phyloP scores from a whole-genome alignment of 2,113 vertebrate species.

The Donacobius atricapilla region DNA sequence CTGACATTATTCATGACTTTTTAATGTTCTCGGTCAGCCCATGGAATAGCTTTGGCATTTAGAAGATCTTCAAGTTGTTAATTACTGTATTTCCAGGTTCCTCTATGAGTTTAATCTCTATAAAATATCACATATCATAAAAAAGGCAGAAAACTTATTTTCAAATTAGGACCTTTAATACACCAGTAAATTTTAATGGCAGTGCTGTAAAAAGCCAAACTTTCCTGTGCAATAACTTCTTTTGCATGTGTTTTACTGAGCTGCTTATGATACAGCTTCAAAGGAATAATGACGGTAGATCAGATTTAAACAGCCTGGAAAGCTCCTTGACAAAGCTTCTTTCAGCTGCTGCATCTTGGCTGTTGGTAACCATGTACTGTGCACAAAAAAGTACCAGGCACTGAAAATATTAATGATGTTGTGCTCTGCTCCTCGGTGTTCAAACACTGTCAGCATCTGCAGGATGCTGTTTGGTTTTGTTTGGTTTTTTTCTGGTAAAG shows the following conservation, averaged over 20 bases:
- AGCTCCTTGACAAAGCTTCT: neutral
- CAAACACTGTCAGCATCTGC: neutral
- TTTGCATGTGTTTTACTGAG: neutral
- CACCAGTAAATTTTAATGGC: slow-evolving; percentile 32
- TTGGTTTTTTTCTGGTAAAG: neutral
- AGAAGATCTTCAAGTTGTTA: neutral
- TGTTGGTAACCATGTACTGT: neutral
- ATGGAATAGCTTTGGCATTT: slow-evolving; percentile 39
- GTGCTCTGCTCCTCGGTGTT: neutral
- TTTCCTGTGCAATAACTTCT: neutral
- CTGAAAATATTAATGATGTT: neutral
- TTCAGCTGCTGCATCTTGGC: neutral
- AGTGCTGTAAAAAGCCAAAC: slow-evolving; percentile 8
- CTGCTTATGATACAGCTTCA: neutral
- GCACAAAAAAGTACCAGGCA: neutral
- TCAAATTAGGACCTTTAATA: slow-evolving; percentile 1
- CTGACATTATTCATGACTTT: neutral
- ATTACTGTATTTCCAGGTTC: slow-evolving; percentile 23
- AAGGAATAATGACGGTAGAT: neutral
- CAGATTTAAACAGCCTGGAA: neutral
- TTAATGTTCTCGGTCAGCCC: slow-evolving; percentile 2
- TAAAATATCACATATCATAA: neutral
- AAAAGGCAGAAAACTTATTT: slow-evolving; percentile 13
- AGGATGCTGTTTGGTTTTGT: neutral
- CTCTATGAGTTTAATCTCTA: neutral